Base-by-base conservation (phyloP, 2,888 invertebrate species). In the Sphaerophoria taeniata region DNA sequence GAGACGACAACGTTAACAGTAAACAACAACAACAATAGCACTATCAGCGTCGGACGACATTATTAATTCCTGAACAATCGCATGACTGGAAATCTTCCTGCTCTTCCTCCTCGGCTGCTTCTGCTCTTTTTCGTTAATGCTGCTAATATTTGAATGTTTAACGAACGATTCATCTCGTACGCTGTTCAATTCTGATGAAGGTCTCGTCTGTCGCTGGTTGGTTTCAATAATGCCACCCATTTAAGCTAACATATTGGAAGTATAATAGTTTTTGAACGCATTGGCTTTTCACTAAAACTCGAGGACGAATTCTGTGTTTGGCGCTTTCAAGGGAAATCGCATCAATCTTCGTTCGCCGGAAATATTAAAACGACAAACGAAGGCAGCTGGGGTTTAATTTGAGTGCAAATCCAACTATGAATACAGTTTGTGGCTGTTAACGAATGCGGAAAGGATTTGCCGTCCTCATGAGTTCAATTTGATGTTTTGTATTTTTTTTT, bases 331-430 rank as follows among this genome's bases (percentile, higher is more conserved):
- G 6, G 16, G 4, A 0, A 3, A 43, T 11, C 36, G 60, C 39
- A 60, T 60, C 43, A 60, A 43, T 60, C 60, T 60, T 60, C 12
- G 39, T 60, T 60, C 6, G 0, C 36, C 51, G 24, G 12, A 1
- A 65, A 43, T 51, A 65, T 65, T 51, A 51, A 65, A 65, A 51
- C 16, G 16, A 51, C 51, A 65, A 65, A 24, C 4, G 5, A 36
- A 51, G 49, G 3, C 24, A 65, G 36, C 65, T 16, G 49, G 51
- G 39, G 49, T 36, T 51, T 65, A 65, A 65, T 65, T 36, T 24
- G 11, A 65, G 14, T 12, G 36, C 49, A 65, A 14, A 34, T 11
- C 14, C 16, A 2, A 24, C 1, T 24, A 24, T 24, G n/a, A 24
- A 24, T 24, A 24, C 24, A 24, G 6, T 47, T n/a, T 63, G 36